Evolutionary conservation across 2,888 invertebrate species (phyloP).

Genomic region (Mythimna vitellina): DNA sequence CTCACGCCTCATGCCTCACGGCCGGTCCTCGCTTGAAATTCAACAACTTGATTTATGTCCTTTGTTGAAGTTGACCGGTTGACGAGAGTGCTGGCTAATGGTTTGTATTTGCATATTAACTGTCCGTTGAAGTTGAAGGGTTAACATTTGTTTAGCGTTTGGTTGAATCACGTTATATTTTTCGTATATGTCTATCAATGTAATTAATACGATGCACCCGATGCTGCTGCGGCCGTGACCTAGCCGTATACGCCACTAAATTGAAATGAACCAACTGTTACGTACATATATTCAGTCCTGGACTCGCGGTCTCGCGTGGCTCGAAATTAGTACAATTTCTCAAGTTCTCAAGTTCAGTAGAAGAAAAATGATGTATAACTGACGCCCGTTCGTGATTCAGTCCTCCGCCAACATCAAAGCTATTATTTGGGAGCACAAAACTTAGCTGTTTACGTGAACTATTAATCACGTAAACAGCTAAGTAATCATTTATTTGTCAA

Average conservation of each 20-base stretch:
- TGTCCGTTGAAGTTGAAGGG: slow-evolving; percentile 9
- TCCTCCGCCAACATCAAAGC: neutral
- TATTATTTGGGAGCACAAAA: slow-evolving; percentile 7
- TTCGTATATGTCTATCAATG: slow-evolving; percentile 4
- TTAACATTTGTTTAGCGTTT: neutral
- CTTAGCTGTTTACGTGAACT: neutral
- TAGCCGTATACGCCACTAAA: neutral
- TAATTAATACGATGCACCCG: neutral
- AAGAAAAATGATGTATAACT: neutral
- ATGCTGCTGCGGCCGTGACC: neutral
- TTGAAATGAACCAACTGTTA: neutral
- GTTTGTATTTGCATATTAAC: slow-evolving; percentile 41
- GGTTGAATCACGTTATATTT: slow-evolving; percentile 4
- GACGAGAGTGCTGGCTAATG: slow-evolving; percentile 21
- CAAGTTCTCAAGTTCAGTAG: too few relatives aligned
- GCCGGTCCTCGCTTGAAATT: slow-evolving; percentile 3
- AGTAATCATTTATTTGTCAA: too few relatives aligned
- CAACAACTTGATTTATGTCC: slow-evolving; percentile 31
- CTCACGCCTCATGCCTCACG: neutral
- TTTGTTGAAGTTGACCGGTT: slow-evolving; percentile 10
- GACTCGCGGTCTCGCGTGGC: neutral
- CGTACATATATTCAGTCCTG: neutral
- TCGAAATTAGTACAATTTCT: neutral
- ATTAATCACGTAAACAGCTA: too few relatives aligned
- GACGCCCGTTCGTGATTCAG: neutral